A percentile compares a stretch with the other conserved stretches of the same genome.
phyloP scores from a whole-genome alignment of 2,113 vertebrate species.

The Puffinus mauretanicus region DNA sequence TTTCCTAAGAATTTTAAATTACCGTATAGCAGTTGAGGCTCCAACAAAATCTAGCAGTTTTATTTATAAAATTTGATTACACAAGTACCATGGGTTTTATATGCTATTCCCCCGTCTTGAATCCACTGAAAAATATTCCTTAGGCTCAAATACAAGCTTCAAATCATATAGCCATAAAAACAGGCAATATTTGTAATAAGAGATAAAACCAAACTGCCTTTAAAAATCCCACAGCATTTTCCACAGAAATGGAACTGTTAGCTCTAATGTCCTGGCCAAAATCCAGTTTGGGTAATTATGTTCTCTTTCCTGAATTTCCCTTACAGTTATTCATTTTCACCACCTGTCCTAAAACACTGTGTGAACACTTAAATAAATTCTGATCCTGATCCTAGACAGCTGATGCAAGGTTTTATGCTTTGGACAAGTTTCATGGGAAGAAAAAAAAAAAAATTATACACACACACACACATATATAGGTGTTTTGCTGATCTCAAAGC shows the following conservation, averaged over 20 bases:
- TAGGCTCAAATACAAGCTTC: neutral
- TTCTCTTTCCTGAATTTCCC: conserved; percentile 4
- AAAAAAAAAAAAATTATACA: too few relatives aligned
- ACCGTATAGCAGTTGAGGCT: neutral
- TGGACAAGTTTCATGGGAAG: neutral
- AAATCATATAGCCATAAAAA: neutral
- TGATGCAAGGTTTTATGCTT: neutral
- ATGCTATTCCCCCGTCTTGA: neutral
- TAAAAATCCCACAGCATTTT: conserved; percentile 7
- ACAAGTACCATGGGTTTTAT: neutral
- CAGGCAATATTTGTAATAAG: conserved; percentile 2
- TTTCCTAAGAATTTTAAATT: neutral
- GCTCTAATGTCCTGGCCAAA: neutral
- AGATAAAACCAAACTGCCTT: conserved; percentile 41
- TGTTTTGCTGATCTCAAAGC: neutral
- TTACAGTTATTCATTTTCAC: neutral
- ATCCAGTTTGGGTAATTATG: neutral
- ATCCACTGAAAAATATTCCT: neutral
- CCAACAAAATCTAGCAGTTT: neutral
- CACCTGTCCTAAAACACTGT: neutral
- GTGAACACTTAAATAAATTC: neutral
- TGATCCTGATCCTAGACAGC: neutral
- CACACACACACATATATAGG: too few relatives aligned
- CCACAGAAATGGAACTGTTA: neutral
- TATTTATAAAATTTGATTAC: neutral